Conservation (phyloP, 2,888 invertebrate species). For the Smittia sp. region DNA sequence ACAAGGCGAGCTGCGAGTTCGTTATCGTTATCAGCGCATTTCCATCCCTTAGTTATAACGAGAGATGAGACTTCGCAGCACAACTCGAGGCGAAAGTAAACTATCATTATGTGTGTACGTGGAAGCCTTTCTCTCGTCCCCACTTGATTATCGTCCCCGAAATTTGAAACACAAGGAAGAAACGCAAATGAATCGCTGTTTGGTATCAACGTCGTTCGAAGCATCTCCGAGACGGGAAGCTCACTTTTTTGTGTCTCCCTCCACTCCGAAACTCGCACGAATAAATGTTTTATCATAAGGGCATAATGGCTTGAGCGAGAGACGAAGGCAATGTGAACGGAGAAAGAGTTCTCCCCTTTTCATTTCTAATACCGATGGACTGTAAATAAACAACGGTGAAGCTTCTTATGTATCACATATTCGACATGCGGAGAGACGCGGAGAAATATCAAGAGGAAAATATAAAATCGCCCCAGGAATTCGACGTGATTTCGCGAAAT, state of each 20-base stretch:
- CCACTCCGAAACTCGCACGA: not conserved
- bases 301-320: not conserved
- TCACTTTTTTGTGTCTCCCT: not conserved
- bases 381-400: conserved; percentile 28
- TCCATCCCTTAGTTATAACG: too few relatives aligned
- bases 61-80: too few relatives aligned
- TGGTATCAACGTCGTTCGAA: not conserved
- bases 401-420: conserved; percentile 15
- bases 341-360: not conserved
- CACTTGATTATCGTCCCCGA: too few relatives aligned
- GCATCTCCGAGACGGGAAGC: not conserved
- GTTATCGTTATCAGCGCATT: too few relatives aligned
- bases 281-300: conserved; percentile 5
- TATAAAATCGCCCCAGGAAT: conserved; percentile 38
- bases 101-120: too few relatives aligned
- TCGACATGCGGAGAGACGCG: not conserved
- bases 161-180: too few relatives aligned
- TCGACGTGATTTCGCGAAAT: conserved; percentile 39
- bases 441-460: conserved; percentile 5
- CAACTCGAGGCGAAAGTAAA: too few relatives aligned
- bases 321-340: not conserved
- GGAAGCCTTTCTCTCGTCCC: too few relatives aligned
- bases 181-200: not conserved
- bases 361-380: conserved; percentile 25
- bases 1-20: too few relatives aligned